A percentile compares a stretch with the other conserved stretches of the same genome.
phyloP scores from a whole-genome alignment of 2,113 vertebrate genomes.

The Alligator sinensis region DNA sequence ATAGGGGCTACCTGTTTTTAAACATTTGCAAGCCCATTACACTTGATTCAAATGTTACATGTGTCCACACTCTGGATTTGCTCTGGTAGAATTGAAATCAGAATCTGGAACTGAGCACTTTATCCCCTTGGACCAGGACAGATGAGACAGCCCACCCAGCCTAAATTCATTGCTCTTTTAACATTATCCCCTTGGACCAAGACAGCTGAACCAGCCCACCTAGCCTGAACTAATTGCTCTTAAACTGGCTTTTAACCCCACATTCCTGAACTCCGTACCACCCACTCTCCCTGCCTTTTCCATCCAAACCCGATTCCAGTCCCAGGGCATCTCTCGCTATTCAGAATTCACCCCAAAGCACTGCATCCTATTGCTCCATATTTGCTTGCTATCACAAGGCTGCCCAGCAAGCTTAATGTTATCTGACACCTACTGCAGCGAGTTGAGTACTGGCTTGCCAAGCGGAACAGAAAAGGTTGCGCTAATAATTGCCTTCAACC shows the following conservation, averaged over 20 bases:
- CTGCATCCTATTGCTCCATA: neutral
- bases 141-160: fast-evolving
- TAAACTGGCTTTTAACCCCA: neutral
- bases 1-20: too few relatives aligned
- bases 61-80: too few relatives aligned
- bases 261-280: neutral
- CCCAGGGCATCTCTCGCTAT: neutral
- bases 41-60: too few relatives aligned
- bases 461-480: neutral
- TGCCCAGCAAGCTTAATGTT: neutral
- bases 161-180: neutral
- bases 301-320: neutral
- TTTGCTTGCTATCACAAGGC: neutral
- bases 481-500: neutral
- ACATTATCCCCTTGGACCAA: neutral
- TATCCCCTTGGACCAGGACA: neutral
- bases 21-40: too few relatives aligned
- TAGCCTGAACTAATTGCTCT: neutral
- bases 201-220: neutral
- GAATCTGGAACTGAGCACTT: neutral
- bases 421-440: neutral
- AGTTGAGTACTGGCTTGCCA: neutral
- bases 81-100: neutral
- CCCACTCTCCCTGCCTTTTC: too few relatives aligned
- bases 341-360: neutral